Evolutionary conservation across 2,797 vertebrate species (phyloP).

Genomic region (Eospalax fontanierii): DNA sequence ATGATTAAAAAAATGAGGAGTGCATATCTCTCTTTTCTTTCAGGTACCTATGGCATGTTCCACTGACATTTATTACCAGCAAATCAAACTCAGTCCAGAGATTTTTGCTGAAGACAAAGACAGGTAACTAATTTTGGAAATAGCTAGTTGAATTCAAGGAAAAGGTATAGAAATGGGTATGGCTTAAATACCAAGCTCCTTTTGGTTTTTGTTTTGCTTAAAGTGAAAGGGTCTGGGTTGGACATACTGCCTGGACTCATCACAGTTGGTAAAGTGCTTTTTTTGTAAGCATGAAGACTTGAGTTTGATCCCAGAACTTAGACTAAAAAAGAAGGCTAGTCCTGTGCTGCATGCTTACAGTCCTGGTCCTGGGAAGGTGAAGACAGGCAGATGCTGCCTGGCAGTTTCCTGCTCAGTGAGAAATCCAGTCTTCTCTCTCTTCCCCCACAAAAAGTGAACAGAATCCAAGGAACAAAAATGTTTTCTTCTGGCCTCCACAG

Average conservation of each 20-base stretch:
- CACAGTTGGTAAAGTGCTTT: background rate
- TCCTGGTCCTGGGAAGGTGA: background rate
- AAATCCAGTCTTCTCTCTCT: background rate
- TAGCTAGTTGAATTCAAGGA: background rate
- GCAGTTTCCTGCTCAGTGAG: background rate
- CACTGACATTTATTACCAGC: constrained; percentile 95
- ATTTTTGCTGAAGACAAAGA: constrained; percentile 93
- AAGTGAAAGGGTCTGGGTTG: background rate
- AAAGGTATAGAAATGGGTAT: background rate
- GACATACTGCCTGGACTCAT: background rate
- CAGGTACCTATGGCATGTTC: constrained; percentile 96
- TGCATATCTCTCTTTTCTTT: constrained; percentile 29
- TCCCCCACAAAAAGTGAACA: background rate
- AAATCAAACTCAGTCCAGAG: constrained; percentile 90
- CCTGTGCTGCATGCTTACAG: background rate
- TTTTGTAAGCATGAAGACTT: background rate
- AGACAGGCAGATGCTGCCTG: background rate
- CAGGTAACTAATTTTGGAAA: constrained; percentile 88
- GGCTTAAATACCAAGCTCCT: constrained; percentile 11
- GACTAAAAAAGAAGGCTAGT: background rate
- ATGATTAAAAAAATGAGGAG: background rate
- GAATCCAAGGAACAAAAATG: background rate
- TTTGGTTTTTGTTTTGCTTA: constrained; percentile 48
- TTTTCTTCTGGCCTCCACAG: background rate
- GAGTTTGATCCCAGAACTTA: background rate